Percentiles rank a stretch among this genome's conserved stretches.
These are phyloP conservation scores for Lingula anatina DNA, from an alignment of 2,888 invertebrate species.

Conservation along the genomic window DNA sequence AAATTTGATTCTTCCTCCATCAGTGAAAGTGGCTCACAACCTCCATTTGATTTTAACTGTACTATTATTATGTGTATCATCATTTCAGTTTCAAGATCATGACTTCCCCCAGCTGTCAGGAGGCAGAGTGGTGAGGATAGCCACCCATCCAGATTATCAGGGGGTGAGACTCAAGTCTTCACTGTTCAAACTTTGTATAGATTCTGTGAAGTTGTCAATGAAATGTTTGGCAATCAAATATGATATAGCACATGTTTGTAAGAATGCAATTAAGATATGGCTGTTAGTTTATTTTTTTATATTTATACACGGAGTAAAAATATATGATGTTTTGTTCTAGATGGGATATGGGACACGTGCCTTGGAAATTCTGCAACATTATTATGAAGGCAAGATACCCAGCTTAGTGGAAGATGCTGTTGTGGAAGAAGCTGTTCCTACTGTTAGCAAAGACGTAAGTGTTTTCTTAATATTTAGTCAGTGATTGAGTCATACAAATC, in stretches of 20 bases:
- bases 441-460: constrained; percentile 5
- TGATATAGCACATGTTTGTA: too few relatives aligned
- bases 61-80: not conserved
- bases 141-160: constrained; percentile 91
- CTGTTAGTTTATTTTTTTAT: too few relatives aligned
- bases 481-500: constrained; percentile 5
- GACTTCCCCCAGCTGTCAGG: constrained; percentile 88
- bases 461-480: too few relatives aligned
- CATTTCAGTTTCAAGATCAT: constrained; percentile 70
- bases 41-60: too few relatives aligned
- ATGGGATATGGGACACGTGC: constrained; percentile 97
- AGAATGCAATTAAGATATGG: too few relatives aligned
- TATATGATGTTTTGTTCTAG: constrained; percentile 52
- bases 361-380: constrained; percentile 75
- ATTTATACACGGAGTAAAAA: not conserved
- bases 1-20: too few relatives aligned
- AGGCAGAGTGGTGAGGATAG: constrained; percentile 89
- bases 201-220: too few relatives aligned
- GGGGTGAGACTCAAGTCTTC: constrained; percentile 27
- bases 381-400: constrained; percentile 71
- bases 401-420: constrained; percentile 29
- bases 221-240: too few relatives aligned
- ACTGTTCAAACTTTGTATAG: too few relatives aligned
- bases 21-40: too few relatives aligned
- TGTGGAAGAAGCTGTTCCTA: constrained; percentile 7